These are phyloP conservation scores for Lacerta agilis DNA, from an alignment of 2,797 vertebrate species.

Conservation along the genomic window DNA sequence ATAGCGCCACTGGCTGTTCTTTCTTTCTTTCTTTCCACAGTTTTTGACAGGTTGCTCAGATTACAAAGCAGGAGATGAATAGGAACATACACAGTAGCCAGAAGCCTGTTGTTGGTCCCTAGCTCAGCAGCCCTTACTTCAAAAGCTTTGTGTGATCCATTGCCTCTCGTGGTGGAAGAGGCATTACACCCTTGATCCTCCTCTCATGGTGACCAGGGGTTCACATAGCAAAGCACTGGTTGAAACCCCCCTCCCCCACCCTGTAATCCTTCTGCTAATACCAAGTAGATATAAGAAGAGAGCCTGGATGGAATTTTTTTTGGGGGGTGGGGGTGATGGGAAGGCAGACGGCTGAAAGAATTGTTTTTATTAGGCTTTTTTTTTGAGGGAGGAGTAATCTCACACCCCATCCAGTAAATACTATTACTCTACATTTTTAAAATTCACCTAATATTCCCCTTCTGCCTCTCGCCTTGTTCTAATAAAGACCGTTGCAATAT, in stretches of 20 bases:
- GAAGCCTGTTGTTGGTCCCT: background rate
- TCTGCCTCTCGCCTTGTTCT: background rate
- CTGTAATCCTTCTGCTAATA: background rate
- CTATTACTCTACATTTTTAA: background rate
- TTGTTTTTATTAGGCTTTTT: background rate
- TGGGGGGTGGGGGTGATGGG: too few relatives aligned
- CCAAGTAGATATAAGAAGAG: background rate
- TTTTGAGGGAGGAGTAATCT: background rate
- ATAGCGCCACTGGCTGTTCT: too few relatives aligned
- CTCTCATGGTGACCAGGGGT: background rate
- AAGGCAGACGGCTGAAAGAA: background rate
- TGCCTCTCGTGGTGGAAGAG: background rate
- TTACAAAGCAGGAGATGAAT: background rate
- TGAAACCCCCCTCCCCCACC: too few relatives aligned
- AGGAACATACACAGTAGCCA: background rate
- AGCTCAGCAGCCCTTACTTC: background rate
- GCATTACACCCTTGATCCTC: background rate
- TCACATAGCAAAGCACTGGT: background rate
- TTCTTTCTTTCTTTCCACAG: too few relatives aligned
- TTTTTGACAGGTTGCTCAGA: background rate
- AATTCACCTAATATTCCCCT: background rate
- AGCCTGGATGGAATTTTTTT: background rate
- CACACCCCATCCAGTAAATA: background rate
- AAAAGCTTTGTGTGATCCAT: background rate
- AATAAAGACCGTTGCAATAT: accelerated